These are phyloP conservation scores for Aspiorhynchus laticeps DNA, from an alignment of 2,113 vertebrate species.

Conservation along the genomic window DNA sequence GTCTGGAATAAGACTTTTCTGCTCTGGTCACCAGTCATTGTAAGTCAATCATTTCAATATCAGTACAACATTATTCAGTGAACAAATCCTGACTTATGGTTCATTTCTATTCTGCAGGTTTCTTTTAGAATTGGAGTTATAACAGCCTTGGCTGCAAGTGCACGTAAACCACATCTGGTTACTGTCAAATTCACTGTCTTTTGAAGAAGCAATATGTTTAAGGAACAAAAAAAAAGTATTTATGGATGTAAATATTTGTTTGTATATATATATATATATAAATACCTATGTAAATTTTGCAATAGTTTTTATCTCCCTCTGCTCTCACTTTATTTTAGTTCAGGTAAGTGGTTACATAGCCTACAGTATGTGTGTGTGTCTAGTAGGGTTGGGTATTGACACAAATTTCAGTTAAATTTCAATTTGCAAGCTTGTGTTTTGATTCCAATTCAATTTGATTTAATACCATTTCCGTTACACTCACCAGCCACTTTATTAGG, in stretches of 20 bases:
- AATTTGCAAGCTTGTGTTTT: too few relatives aligned
- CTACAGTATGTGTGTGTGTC: neutral
- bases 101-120: slow-evolving; percentile 3
- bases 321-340: neutral
- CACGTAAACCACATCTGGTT: neutral
- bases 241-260: too few relatives aligned
- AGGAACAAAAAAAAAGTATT: too few relatives aligned
- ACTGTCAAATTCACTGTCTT: neutral
- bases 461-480: too few relatives aligned
- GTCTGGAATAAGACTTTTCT: neutral
- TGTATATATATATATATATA: too few relatives aligned
- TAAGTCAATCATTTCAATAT: neutral
- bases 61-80: neutral
- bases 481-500: too few relatives aligned
- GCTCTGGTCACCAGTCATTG: neutral
- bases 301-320: neutral
- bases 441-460: too few relatives aligned
- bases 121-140: neutral
- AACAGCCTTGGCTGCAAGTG: neutral
- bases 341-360: neutral
- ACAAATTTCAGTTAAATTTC: too few relatives aligned
- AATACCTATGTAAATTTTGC: neutral
- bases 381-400: too few relatives aligned
- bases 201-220: too few relatives aligned
- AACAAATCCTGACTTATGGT: neutral